Base-by-base conservation (phyloP, 2,888 invertebrate species). In the Antheraea yamamai region DNA sequence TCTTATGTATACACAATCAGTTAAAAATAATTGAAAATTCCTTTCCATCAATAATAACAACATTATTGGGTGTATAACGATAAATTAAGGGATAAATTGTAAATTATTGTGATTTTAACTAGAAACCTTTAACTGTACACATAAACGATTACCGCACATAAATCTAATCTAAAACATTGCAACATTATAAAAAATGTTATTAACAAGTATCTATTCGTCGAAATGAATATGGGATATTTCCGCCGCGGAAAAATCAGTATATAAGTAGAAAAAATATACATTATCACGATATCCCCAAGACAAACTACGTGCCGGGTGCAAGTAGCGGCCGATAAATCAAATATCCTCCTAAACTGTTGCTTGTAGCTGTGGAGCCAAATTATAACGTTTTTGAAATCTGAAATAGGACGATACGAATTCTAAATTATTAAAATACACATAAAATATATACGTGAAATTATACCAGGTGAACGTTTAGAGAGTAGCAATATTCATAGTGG, bases 211-310 rank as follows among this genome's bases (percentile, higher is more conserved):
- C 83, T 71, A 75, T 75, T 39, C 58, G 58, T 39, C 39, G 70
- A 89, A 88, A 88, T 84, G 86, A 88, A 89, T 87, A 81, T 83
- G 85, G 81, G 83, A 84, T 81, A 81, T 70, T 12, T 89, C 87
- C 84, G 72, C 84, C 83, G 83, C 81, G 83, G 85, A n/a, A 61
- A 86, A 90, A 86, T 88, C 84, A 88, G 91, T 94, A 91, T 92
- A 92, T 91, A 92, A 88, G 91, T 93, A 92, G 89, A 92, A 93
- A 93, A 94, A 93, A 94, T 94, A 92, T 94, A 94, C 94, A 94
- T 86, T 90, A 90, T 90, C 87, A 70, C 70, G 52, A 73, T 73
- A 52, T 51, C 30, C 47, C 47, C 51, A 52, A 18, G 70, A 74
- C 30, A 70, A 47, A 73, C 68, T 58, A 58, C 58, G 47, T 70